These are phyloP conservation scores for Pandion haliaetus DNA, from an alignment of 2,113 vertebrate genomes.

Conservation along the genomic window DNA sequence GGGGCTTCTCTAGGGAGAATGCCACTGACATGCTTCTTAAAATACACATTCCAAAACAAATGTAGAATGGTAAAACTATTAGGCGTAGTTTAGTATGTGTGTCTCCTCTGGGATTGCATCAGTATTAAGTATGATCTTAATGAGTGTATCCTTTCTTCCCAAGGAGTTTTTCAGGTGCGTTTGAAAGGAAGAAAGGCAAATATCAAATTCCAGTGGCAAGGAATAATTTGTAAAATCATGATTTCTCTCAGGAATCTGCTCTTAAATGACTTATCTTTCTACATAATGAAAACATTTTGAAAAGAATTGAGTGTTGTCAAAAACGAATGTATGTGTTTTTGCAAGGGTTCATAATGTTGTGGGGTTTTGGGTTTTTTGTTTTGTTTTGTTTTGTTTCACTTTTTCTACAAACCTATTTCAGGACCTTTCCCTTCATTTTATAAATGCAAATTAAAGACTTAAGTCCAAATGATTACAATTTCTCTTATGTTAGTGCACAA, in stretches of 20 bases:
- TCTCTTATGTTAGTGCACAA: background rate
- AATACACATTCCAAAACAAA: background rate
- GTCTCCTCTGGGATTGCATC: background rate
- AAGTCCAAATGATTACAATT: background rate
- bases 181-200: slow-evolving; percentile 18
- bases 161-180: background rate
- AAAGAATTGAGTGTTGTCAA: background rate
- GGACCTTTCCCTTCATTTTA: background rate
- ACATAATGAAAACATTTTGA: background rate
- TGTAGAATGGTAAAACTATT: background rate
- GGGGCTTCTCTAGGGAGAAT: background rate
- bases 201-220: background rate
- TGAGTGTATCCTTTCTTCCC: background rate
- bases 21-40: background rate
- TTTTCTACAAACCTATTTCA: background rate
- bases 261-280: background rate
- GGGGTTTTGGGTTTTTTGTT: rapidly evolving
- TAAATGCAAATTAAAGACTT: background rate
- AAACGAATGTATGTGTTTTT: background rate
- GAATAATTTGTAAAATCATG: background rate
- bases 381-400: background rate
- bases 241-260: background rate
- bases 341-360: background rate
- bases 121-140: background rate
- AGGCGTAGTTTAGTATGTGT: background rate